Conservation (phyloP, 2,888 invertebrate genomes). For the Boloria selene region DNA sequence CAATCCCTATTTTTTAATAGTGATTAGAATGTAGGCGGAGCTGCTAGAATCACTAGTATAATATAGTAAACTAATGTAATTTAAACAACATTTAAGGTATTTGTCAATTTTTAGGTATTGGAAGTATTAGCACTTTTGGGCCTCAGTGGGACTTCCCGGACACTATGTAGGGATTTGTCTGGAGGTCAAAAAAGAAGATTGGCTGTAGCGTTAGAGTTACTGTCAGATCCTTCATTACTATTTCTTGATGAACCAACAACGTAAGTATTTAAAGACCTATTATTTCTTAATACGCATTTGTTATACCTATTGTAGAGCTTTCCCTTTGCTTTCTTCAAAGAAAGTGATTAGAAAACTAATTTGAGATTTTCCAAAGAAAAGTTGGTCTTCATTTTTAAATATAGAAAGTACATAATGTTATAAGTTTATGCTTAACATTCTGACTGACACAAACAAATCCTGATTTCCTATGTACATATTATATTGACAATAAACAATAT, state of each 20-base stretch:
- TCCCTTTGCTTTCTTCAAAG: neutral
- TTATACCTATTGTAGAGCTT: too few species aligned
- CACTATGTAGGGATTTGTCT: constrained; percentile 87
- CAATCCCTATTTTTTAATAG: too few species aligned
- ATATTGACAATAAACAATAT: too few species aligned
- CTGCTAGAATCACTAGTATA: too few species aligned
- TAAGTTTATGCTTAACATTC: too few species aligned
- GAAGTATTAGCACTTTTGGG: constrained; percentile 89
- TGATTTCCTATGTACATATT: too few species aligned
- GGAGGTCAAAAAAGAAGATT: constrained; percentile 93
- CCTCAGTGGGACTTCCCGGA: constrained; percentile 85
- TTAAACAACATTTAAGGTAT: neutral
- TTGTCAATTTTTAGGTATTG: constrained; percentile 80
- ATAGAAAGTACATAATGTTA: too few species aligned
- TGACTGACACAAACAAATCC: too few species aligned
- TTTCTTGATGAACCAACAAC: constrained; percentile 95
- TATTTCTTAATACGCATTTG: neutral
- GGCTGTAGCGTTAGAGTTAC: constrained; percentile 91
- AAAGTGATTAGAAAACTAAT: neutral
- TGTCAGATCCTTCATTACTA: constrained; percentile 93
- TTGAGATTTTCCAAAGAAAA: too few species aligned
- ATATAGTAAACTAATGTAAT: too few species aligned
- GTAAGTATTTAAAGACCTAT: constrained; percentile 63
- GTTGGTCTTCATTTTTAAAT: too few species aligned
- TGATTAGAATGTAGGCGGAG: too few species aligned